Conservation (phyloP, 2,888 invertebrate species). For the Lasioglossum marginatum region DNA sequence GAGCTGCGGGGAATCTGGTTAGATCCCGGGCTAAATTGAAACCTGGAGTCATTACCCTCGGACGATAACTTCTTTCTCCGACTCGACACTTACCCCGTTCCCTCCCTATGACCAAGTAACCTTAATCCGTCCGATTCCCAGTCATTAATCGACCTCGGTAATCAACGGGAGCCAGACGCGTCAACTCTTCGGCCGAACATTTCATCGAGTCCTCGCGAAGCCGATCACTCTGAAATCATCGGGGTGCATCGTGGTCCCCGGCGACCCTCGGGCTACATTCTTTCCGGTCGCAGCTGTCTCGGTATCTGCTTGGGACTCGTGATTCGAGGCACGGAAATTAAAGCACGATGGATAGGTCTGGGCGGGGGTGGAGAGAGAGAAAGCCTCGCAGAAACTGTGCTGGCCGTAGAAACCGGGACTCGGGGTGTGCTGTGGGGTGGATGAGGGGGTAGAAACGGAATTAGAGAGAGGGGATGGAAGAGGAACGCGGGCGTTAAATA, state of each 20-base stretch:
- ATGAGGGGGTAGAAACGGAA: constrained; percentile 53
- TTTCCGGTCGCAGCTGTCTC: constrained; percentile 18
- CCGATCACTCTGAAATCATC: constrained; percentile 42
- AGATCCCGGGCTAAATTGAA: not conserved
- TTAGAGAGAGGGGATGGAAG: constrained; percentile 46
- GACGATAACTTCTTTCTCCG: constrained; percentile 6
- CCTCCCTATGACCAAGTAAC: constrained; percentile 10
- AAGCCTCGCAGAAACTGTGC: not conserved
- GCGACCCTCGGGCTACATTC: not conserved
- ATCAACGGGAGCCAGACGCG: not conserved
- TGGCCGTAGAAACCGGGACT: constrained; percentile 17
- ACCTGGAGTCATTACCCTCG: not conserved
- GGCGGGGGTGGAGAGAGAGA: not conserved
- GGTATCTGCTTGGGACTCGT: constrained; percentile 11
- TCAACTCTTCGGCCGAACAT: constrained; percentile 3
- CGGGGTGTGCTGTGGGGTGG: not conserved
- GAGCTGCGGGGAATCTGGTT: constrained; percentile 1
- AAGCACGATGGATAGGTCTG: constrained; percentile 61
- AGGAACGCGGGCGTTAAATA: constrained; percentile 76
- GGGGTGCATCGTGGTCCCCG: not conserved
- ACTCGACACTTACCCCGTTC: constrained; percentile 17
- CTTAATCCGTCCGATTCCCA: constrained; percentile 36
- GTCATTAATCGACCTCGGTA: constrained; percentile 43
- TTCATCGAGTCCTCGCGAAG: constrained; percentile 40
- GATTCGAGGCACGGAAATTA: constrained; percentile 65